phyloP scores from a whole-genome alignment of 2,797 vertebrate species.

The Anguilla anguilla region DNA sequence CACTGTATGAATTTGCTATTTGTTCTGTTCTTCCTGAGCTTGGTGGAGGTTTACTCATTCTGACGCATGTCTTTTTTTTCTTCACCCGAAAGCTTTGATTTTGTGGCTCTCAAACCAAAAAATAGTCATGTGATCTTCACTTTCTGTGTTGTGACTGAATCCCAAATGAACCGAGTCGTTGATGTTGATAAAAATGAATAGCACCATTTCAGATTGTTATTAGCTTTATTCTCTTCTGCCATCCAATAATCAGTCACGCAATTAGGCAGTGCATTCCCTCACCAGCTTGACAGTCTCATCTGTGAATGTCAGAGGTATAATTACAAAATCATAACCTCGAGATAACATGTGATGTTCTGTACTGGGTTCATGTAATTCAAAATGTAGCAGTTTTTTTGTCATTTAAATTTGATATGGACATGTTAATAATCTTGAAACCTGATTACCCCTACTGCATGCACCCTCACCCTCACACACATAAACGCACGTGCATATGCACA shows the following conservation, averaged over 20 bases:
- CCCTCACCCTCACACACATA: neutral
- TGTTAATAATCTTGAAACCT: neutral
- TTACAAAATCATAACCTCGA: conserved; percentile 5
- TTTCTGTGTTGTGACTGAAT: conserved; percentile 39
- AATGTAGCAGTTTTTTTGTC: neutral
- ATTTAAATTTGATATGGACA: neutral
- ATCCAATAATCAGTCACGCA: neutral
- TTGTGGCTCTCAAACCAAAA: conserved; percentile 63
- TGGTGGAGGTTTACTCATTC: neutral
- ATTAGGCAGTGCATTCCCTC: neutral
- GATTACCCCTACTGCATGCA: neutral
- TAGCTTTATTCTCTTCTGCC: neutral
- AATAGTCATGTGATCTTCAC: conserved; percentile 60
- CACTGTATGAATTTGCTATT: neutral
- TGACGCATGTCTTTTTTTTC: conserved; percentile 36
- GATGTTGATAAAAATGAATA: neutral
- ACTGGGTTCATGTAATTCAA: neutral
- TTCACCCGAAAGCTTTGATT: conserved; percentile 60
- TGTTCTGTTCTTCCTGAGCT: no score
- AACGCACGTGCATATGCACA: neutral
- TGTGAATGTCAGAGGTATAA: conserved; percentile 6
- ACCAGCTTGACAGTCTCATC: neutral
- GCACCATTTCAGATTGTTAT: neutral
- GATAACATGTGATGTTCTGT: conserved; percentile 2
- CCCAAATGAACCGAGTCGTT: neutral